Conservation (phyloP, 1,140 invertebrate species). For the Microplitis demolitor region DNA sequence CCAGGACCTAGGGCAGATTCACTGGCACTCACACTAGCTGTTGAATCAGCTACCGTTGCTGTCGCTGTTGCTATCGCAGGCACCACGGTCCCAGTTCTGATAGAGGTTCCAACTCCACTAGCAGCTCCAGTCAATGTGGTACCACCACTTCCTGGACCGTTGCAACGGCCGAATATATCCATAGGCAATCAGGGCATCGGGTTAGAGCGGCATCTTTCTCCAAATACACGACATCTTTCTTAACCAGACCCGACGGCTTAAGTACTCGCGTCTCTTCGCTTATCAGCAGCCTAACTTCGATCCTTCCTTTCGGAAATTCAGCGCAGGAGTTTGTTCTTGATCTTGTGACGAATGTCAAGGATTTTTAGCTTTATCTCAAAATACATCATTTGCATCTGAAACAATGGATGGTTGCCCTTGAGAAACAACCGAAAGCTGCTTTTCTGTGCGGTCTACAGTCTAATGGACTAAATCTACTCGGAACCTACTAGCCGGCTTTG, state of each 20-base stretch:
- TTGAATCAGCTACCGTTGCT: slow-evolving; percentile 22
- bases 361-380: slow-evolving; percentile 8
- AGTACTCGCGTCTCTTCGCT: no score
- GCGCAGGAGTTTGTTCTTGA: slow-evolving; percentile 12
- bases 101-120: slow-evolving; percentile 25
- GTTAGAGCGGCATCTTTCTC: slow-evolving; percentile 24
- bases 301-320: no score
- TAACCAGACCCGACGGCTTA: neutral
- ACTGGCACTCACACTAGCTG: slow-evolving; percentile 26
- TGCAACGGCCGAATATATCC: slow-evolving; percentile 62
- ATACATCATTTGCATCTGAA: neutral
- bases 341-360: slow-evolving; percentile 17
- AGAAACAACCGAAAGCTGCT: no score
- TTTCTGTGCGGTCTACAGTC: no score
- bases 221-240: neutral
- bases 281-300: no score
- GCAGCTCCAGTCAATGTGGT: slow-evolving; percentile 47
- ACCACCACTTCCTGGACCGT: slow-evolving; percentile 51
- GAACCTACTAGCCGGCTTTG: no score
- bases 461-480: no score
- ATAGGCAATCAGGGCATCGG: slow-evolving; percentile 59
- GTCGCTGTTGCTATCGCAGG: slow-evolving; percentile 18
- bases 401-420: neutral
- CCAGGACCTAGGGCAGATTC: slow-evolving; percentile 30
- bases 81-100: slow-evolving; percentile 29